phyloP scores from a whole-genome alignment of 2,888 invertebrate genomes.

The Erpobdella octoculata region DNA sequence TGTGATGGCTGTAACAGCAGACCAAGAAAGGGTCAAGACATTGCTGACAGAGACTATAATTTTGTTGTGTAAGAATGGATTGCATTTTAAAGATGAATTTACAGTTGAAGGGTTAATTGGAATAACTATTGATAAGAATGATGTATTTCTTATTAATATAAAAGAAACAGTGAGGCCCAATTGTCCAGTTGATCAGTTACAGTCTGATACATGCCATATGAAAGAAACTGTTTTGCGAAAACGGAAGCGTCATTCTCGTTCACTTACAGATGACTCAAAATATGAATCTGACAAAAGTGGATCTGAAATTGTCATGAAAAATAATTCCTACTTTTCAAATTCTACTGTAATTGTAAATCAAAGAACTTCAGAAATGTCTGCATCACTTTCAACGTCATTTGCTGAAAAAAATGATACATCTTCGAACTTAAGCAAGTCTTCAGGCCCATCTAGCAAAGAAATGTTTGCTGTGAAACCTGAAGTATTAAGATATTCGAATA shows the following conservation, averaged over 20 bases:
- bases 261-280: neutral
- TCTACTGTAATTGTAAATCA: too few species aligned
- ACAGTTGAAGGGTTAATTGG: slow-evolving; percentile 28
- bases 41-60: slow-evolving; percentile 27
- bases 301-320: neutral
- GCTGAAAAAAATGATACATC: too few species aligned
- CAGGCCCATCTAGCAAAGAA: too few species aligned
- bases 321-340: slow-evolving; percentile 3
- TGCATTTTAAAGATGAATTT: slow-evolving; percentile 30
- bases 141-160: slow-evolving; percentile 27
- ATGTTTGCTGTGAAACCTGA: too few species aligned
- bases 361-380: too few species aligned
- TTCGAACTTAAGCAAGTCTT: too few species aligned
- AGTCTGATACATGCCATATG: neutral
- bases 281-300: neutral
- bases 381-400: too few species aligned
- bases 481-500: too few species aligned
- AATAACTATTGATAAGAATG: slow-evolving; percentile 26
- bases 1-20: slow-evolving; percentile 17
- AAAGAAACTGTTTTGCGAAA: neutral
- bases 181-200: neutral
- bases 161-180: slow-evolving; percentile 26
- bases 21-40: slow-evolving; percentile 27
- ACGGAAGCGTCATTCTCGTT: neutral
- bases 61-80: slow-evolving; percentile 27